phyloP scores from a whole-genome alignment of 2,113 vertebrate species.

The Aphyosemion australe region DNA sequence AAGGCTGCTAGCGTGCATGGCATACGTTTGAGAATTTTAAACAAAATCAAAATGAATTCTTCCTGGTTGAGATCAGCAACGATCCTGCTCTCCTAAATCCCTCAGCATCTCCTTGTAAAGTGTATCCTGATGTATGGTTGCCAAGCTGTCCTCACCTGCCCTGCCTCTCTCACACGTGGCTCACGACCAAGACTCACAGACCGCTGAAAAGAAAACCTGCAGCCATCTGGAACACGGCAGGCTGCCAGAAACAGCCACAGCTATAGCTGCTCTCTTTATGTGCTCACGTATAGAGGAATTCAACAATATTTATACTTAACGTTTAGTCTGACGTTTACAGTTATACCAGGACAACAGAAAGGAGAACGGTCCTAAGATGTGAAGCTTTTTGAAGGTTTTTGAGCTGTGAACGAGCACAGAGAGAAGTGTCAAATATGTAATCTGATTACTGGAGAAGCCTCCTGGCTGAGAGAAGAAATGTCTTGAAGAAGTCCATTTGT shows the following conservation, averaged over 20 bases:
- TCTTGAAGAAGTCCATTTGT: no score
- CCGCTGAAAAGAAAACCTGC: conserved; percentile 55
- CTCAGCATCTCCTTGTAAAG: conserved; percentile 41
- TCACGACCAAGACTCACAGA: conserved; percentile 49
- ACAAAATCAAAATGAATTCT: conserved; percentile 21
- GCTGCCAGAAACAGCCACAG: conserved; percentile 29
- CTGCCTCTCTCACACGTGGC: conserved; percentile 59
- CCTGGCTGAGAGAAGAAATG: not conserved
- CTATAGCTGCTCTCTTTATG: conserved; percentile 4
- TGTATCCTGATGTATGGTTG: conserved; percentile 30
- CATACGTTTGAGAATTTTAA: conserved; percentile 3
- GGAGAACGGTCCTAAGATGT: no score
- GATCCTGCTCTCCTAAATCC: conserved; percentile 33
- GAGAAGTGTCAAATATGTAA: no score
- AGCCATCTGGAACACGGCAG: conserved; percentile 54
- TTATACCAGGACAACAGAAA: no score
- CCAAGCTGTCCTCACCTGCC: conserved; percentile 65
- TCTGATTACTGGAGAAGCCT: no score
- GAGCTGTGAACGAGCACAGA: no score
- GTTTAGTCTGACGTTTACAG: no score
- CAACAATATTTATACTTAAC: no score
- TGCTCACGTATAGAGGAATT: not conserved
- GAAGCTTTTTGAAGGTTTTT: no score
- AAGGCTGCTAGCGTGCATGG: not conserved
- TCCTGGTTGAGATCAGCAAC: conserved; percentile 36